Evolutionary conservation across 2,797 vertebrate genomes (phyloP), one percentile per base, ranked within the genome.

Genomic region (Malurus splendens): DNA sequence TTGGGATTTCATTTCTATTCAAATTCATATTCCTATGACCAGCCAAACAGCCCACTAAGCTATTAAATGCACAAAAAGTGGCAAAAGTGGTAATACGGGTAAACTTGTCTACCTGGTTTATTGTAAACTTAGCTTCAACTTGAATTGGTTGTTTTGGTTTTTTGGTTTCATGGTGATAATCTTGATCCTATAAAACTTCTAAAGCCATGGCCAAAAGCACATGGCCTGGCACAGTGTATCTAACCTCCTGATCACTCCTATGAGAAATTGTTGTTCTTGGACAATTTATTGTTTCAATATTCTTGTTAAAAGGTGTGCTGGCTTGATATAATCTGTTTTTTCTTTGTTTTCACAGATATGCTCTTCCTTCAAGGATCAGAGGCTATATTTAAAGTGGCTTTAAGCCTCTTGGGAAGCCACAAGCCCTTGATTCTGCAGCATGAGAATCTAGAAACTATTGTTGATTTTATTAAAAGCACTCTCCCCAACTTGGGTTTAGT

Each of bases 371-470:
- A 99, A 91, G 99, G 99, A 80, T 97, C 98, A 77, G 99, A 99
- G 95, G 98, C 99, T 95, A 98, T 99, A 96, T 99, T 99, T 96
- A 99, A 99, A 97, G 99, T 99, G 85, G 98, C 98, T 51, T 92
- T 99, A 93, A 99, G 99, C 91, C 98, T 99, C 38, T 96, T 99
- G 94, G 98, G 99, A 85, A 99, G 98, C 94, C 99, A 99, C 94
- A 99, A 99, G 89, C 98, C 98, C 73, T 98, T 99, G 94, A 99
- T 99, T 96, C 97, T 99, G 85, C 99, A 99, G 74, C 99, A 99
- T 9, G 99, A 99, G 79, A 98, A 97, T 96, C 97, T 99, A 87
- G 99, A 99, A 97, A 98, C 98, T 64, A 99, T 99, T 51, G 98
- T 99, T 90, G 99, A 99, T 94, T 99, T 99, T 95, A 99, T 99